These are phyloP conservation scores for Monarcha castaneiventris DNA, from an alignment of 2,113 vertebrate species.

Conservation along the genomic window DNA sequence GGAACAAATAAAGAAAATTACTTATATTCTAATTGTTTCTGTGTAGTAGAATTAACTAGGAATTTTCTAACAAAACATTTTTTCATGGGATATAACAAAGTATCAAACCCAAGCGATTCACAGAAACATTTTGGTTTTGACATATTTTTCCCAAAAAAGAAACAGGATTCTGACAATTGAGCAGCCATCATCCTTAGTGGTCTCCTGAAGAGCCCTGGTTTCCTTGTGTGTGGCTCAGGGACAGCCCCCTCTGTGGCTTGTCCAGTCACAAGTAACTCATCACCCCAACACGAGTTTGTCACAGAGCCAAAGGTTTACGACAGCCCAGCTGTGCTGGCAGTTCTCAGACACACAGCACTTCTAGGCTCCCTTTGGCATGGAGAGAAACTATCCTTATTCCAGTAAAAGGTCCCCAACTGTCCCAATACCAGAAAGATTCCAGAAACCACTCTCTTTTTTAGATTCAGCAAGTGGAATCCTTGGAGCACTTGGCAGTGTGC, in stretches of 20 bases:
- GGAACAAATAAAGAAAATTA: background rate
- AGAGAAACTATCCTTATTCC: background rate
- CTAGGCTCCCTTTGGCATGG: background rate
- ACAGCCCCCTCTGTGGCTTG: background rate
- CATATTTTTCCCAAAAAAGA: constrained; percentile 32
- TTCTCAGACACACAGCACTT: background rate
- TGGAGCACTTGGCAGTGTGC: background rate
- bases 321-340: background rate
- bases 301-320: background rate
- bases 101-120: background rate
- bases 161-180: background rate
- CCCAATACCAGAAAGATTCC: background rate
- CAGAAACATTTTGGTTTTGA: background rate
- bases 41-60: background rate
- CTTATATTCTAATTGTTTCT: constrained; percentile 8
- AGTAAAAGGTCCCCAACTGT: background rate
- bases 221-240: background rate
- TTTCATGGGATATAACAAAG: background rate
- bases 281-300: background rate
- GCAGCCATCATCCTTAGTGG: background rate
- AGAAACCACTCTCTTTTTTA: background rate
- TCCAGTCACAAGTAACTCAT: background rate
- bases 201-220: background rate
- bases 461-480: background rate
- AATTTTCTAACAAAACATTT: constrained; percentile 26